A percentile compares a stretch with the other conserved stretches of the same genome.
Evolutionary conservation across 2,797 vertebrate genomes (phyloP).

Genomic region (Novumbra hubbsi): DNA sequence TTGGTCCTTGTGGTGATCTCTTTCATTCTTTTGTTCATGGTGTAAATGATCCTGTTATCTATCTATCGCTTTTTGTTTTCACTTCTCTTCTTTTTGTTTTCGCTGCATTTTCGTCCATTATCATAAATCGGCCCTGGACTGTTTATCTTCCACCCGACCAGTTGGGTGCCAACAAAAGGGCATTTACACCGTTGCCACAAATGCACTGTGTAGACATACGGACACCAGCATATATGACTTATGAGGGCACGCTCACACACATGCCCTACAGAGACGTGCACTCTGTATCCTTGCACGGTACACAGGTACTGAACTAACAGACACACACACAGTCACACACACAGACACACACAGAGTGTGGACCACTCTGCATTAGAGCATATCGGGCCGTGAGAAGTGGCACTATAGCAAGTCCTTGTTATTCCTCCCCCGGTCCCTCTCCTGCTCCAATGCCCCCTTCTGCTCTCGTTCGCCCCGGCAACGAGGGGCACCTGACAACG

Average conservation of each 20-base stretch:
- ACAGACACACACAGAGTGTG: background rate
- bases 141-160: conserved; percentile 4
- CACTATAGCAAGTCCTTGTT: background rate
- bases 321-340: background rate
- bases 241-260: conserved; percentile 8
- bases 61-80: background rate
- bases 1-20: conserved; percentile 1
- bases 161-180: background rate
- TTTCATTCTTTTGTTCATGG: background rate
- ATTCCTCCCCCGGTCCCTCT: background rate
- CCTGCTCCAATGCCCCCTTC: background rate
- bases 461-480: background rate
- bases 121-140: background rate
- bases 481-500: conserved; percentile 5
- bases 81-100: background rate
- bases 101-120: background rate
- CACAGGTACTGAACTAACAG: background rate
- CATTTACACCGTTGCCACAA: conserved; percentile 2
- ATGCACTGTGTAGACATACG: conserved; percentile 9
- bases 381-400: background rate
- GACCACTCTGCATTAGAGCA: background rate
- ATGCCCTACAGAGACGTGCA: background rate
- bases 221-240: conserved; percentile 13
- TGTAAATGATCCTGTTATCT: background rate
- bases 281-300: no score